These are phyloP conservation scores for Semotilus atromaculatus DNA, from an alignment of 2,797 vertebrate genomes.

Conservation along the genomic window DNA sequence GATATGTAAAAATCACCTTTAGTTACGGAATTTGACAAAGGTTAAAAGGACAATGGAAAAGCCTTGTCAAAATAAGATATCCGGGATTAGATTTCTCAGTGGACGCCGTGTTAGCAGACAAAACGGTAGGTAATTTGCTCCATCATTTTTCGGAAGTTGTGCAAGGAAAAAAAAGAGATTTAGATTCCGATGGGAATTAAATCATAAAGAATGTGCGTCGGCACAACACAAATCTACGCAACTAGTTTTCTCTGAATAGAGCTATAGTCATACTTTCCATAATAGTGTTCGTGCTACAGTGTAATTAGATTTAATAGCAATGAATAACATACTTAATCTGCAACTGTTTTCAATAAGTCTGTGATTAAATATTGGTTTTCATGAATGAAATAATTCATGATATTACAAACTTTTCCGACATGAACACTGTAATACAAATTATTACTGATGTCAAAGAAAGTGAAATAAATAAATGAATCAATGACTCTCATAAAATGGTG, in stretches of 20 bases:
- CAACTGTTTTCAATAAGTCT: neutral
- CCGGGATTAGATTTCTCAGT: neutral
- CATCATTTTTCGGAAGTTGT: neutral
- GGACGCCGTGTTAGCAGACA: neutral
- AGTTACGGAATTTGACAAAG: neutral
- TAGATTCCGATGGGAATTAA: neutral
- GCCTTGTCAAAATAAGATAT: neutral
- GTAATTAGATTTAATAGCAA: constrained; percentile 18
- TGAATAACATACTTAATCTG: neutral
- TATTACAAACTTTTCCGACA: neutral
- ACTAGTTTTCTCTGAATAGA: neutral
- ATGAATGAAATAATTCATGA: neutral
- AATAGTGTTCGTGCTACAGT: neutral
- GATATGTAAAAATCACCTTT: neutral
- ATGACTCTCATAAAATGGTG: neutral
- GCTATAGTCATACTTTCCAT: neutral
- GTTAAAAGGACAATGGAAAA: neutral
- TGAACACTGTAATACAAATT: neutral
- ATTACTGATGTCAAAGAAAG: neutral
- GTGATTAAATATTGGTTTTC: neutral
- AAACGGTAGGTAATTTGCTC: neutral
- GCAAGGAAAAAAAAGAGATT: neutral
- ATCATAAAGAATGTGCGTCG: neutral
- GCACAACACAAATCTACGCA: neutral
- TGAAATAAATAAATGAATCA: neutral